phyloP scores from a whole-genome alignment of 1,140 invertebrate genomes.

The Eumeta japonica region DNA sequence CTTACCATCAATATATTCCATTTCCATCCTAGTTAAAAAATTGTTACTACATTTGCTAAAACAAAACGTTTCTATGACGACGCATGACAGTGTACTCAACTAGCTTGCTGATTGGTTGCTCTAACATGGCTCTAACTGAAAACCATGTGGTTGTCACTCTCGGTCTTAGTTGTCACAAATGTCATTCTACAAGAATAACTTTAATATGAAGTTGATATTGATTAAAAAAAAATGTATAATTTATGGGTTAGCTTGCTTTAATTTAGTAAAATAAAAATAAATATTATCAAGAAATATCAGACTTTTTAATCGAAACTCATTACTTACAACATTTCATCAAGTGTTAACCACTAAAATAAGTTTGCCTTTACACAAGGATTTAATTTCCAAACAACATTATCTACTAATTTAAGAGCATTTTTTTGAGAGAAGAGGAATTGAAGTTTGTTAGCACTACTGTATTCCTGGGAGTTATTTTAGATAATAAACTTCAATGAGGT shows the following conservation, averaged over 20 bases:
- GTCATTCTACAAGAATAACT: not conserved
- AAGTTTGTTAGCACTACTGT: no score
- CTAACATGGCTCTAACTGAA: constrained; percentile 8
- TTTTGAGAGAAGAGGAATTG: no score
- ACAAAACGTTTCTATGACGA: constrained; percentile 55
- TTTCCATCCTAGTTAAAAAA: constrained; percentile 46
- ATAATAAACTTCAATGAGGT: no score
- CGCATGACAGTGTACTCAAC: constrained; percentile 45
- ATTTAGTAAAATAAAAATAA: constrained; percentile 1
- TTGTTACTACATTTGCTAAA: constrained; percentile 45
- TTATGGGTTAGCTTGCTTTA: not conserved
- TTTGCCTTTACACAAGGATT: no score
- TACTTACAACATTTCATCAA: no score
- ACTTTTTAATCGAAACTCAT: no score
- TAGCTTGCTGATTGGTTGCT: constrained; percentile 25
- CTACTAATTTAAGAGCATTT: no score
- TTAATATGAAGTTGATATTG: not conserved
- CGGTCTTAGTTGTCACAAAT: not conserved
- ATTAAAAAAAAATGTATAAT: not conserved
- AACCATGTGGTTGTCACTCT: constrained; percentile 6
- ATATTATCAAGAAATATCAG: not conserved
- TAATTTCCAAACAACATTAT: no score
- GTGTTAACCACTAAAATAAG: no score
- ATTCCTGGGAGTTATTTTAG: no score
- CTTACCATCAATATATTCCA: constrained; percentile 50